Percentiles rank a stretch among this genome's conserved stretches.
phyloP scores from a whole-genome alignment of 2,888 invertebrate species.

The Thumatha senex region DNA sequence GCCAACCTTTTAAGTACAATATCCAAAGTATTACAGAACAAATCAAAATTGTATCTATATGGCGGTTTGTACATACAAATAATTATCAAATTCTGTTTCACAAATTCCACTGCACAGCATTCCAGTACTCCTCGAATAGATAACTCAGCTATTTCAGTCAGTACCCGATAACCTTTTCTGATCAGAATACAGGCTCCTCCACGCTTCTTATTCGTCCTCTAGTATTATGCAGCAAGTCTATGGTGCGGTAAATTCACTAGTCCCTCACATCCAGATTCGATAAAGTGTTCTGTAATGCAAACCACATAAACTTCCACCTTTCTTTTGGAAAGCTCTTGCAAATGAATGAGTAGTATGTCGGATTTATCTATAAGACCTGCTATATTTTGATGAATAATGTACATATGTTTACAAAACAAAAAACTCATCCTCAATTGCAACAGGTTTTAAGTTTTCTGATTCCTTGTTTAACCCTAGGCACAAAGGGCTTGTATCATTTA shows the following conservation, averaged over 20 bases:
- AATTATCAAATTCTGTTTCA: not conserved
- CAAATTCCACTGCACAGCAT: slow-evolving; percentile 1
- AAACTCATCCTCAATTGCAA: not conserved
- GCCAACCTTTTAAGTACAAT: not conserved
- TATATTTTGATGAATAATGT: not conserved
- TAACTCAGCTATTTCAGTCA: not conserved
- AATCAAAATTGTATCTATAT: not conserved
- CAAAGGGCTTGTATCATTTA: not conserved
- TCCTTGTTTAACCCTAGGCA: not conserved
- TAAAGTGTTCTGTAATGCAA: not conserved
- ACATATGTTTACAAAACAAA: not conserved
- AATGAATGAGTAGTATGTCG: not conserved
- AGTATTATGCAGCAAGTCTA: slow-evolving; percentile 1
- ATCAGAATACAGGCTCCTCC: slow-evolving; percentile 4
- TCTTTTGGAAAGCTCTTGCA: not conserved
- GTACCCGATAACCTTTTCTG: not conserved
- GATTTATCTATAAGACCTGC: not conserved
- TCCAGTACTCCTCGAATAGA: not conserved
- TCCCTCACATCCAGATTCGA: not conserved
- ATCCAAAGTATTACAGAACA: not conserved
- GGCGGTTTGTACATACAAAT: not conserved
- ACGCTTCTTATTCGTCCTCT: not conserved
- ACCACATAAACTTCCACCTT: not conserved
- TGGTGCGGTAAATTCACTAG: not conserved
- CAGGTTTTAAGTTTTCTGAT: not conserved